Base-by-base conservation (phyloP, 2,797 vertebrate genomes). In the Nasua narica region DNA sequence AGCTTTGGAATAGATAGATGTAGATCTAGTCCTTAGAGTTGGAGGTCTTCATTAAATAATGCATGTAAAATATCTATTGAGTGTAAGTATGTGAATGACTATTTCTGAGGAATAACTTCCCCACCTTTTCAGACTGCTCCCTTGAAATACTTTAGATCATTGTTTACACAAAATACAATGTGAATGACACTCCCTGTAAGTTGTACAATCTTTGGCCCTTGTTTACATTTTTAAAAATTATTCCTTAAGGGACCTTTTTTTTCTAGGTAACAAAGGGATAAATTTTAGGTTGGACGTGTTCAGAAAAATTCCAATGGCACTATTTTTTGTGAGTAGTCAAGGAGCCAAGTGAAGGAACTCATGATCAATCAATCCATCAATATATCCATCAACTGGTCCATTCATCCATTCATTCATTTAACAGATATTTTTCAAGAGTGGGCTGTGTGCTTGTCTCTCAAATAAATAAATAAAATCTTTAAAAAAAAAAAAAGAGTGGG, bases 71-170 rank as follows among this genome's bases (percentile, higher is more conserved):
- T 7, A 74, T 90, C 1, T 91, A 48, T 35, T 40, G 74, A 69
- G 19, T 88, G 3, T 84, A 93, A 88, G 25, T 85, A 40, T 81
- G 48, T 13, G 54, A 94, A 79, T 74, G 8, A 67, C 25, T 87
- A 35, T 85, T 96, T 95, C 37, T 88, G 18, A 85, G 78, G 25
- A 72, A 37, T 85, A 48, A 95, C 50, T 83, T 87, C 29, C 48
- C 13, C 6, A 56, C 21, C 46, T 90, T 95, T 69, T 83, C 40
- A 81, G 35, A 3, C 16, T 94, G 2, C 37, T 92, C 25, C 52
- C 27, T 84, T 78, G 40, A 95, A 92, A 21, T 83, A 96, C 46
- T 85, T 29, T 16, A 48, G 14, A 5, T 79, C 25, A 84, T 12
- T 52, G 29, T 79, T 93, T 91, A 70, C 19, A 70, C 65, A 82